Base-by-base conservation (phyloP, 2,113 vertebrate genomes). In the Pavo muticus region DNA sequence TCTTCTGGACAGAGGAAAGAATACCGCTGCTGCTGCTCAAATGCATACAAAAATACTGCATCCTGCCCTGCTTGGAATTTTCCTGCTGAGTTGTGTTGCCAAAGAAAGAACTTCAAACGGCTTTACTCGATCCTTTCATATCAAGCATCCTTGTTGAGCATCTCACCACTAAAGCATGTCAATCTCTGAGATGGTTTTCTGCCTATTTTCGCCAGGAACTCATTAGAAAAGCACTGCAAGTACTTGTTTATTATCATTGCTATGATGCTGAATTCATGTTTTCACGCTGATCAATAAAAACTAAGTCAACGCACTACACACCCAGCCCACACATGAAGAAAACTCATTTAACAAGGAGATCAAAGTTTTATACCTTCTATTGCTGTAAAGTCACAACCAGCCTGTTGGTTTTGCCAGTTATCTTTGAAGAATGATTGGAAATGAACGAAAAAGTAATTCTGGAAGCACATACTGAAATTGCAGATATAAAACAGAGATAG, bases 321-420 rank as follows among this genome's bases (percentile, higher is more conserved):
- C 92, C 92, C 94, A 95, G 96, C 90, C 94, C 93, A 96, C 93
- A 93, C 92, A 93, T 82, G 92, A 95, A 95, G 95, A 95, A 95
- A 96, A 96, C 81, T 91, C 79, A 94, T 94, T 95, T 96, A 93
- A 95, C 70, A 79, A 88, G 73, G 57, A 90, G 88, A 96, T 95
- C 94, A 97, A 95, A 97, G 94, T 77, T 71, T 83, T 94, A 93
- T 96, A 52, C 69, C 57, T 90, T 94, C 85, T 75, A 59, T 54
- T 71, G 72, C 84, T 90, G 40, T 95, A 86, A 96, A 96, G 91
- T 95, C 92, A 96, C 73, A 93, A 94, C 63, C 76, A 95, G 69
- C 25, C 39, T 45, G 67, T 63, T 86, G 73, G 59, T 39, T 96
- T 69, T 12, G n/a, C 80, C 92, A 87, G 67, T 54, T 94, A 95